Conservation (phyloP, 2,888 invertebrate genomes). For the Hypselothyrea guttata region DNA sequence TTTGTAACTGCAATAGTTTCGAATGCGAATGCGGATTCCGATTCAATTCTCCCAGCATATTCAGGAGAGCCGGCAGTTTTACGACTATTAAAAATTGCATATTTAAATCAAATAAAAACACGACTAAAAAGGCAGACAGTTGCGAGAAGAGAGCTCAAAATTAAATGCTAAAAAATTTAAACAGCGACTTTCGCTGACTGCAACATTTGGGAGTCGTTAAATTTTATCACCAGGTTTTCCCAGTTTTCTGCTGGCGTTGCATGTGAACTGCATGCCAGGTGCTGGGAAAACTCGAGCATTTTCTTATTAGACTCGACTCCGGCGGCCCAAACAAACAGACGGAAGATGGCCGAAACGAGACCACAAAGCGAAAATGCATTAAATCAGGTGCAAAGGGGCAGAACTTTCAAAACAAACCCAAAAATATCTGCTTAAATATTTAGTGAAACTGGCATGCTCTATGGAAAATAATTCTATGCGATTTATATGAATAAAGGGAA, state of each 20-base stretch:
- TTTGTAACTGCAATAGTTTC: constrained; percentile 61
- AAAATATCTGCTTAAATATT: not conserved
- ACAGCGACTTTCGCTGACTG: constrained; percentile 56
- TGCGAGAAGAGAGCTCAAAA: constrained; percentile 28
- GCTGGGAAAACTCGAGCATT: constrained; percentile 37
- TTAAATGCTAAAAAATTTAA: constrained; percentile 71
- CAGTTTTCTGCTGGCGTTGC: constrained; percentile 30
- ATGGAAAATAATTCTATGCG: no score
- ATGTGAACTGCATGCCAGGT: constrained; percentile 60
- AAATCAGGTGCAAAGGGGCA: constrained; percentile 24
- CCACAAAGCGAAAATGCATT: constrained; percentile 47
- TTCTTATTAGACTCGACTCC: constrained; percentile 64
- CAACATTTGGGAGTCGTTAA: constrained; percentile 64
- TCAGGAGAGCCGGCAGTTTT: constrained; percentile 33
- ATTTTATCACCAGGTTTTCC: constrained; percentile 59
- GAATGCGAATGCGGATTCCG: constrained; percentile 51
- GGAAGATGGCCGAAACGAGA: constrained; percentile 4
- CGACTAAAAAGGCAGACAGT: constrained; percentile 1
- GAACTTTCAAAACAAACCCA: not conserved
- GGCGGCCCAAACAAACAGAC: constrained; percentile 34
- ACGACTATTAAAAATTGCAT: constrained; percentile 64
- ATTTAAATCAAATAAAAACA: constrained; percentile 67
- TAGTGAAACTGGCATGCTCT: constrained; percentile 8
- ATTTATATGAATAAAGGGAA: no score
- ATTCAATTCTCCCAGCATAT: constrained; percentile 53